Percentiles rank a stretch among this genome's conserved stretches.
Evolutionary conservation across 1,140 invertebrate species (phyloP).

Genomic region (Pseudomyrmex pallidus): DNA sequence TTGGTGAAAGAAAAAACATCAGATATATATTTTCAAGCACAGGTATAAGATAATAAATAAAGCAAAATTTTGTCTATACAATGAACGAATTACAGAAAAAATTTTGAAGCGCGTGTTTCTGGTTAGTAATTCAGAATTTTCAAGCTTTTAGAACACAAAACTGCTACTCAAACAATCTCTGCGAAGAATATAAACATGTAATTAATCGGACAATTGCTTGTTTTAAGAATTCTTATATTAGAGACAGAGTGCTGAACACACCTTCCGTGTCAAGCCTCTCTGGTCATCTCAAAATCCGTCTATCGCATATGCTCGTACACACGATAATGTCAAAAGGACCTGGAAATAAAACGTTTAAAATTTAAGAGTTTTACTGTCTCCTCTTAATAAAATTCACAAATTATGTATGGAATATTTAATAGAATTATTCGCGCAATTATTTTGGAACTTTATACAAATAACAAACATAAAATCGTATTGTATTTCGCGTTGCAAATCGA

Average conservation of each 20-base stretch:
- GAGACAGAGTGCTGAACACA: slow-evolving; percentile 67
- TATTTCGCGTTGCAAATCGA: not conserved
- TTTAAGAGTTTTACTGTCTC: slow-evolving; percentile 72
- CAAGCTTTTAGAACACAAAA: slow-evolving; percentile 52
- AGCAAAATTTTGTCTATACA: not conserved
- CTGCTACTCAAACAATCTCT: slow-evolving; percentile 66
- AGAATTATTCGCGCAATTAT: slow-evolving; percentile 7
- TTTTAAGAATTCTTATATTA: slow-evolving; percentile 66
- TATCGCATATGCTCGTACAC: slow-evolving; percentile 65
- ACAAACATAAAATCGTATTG: not conserved
- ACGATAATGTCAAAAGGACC: slow-evolving; percentile 74
- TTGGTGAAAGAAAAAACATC: not conserved
- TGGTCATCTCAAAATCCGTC: slow-evolving; percentile 74
- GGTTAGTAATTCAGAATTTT: slow-evolving; percentile 22
- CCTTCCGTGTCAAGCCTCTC: slow-evolving; percentile 72
- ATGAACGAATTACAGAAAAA: slow-evolving; percentile 22
- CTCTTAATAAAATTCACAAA: slow-evolving; percentile 29
- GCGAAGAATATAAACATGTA: slow-evolving; percentile 64
- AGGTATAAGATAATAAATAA: not conserved
- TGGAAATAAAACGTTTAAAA: slow-evolving; percentile 75
- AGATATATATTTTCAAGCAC: not conserved
- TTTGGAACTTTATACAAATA: not conserved
- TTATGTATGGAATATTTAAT: slow-evolving; percentile 16
- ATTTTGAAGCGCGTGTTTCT: not conserved
- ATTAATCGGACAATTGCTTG: slow-evolving; percentile 62